Evolutionary conservation across 2,888 invertebrate genomes (phyloP).

Genomic region (Pseudanteris insignis): DNA sequence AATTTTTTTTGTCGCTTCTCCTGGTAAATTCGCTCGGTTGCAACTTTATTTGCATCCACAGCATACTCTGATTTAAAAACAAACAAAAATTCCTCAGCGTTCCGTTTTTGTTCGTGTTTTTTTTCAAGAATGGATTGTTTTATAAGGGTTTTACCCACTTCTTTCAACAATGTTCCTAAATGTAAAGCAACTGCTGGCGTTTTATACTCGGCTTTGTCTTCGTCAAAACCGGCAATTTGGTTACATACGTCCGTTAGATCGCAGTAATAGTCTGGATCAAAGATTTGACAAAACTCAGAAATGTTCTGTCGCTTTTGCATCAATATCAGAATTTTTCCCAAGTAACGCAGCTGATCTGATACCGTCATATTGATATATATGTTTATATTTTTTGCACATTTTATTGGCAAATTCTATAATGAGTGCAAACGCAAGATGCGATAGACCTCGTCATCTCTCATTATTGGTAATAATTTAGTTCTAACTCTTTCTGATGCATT

Average conservation of each 20-base stretch:
- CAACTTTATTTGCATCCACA: conserved; percentile 17
- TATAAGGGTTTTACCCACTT: conserved; percentile 1
- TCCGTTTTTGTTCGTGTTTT: conserved; percentile 3
- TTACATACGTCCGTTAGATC: neutral
- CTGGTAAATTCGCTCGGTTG: conserved; percentile 13
- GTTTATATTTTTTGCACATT: conserved; percentile 9
- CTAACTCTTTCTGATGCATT: neutral
- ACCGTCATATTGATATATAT: conserved; percentile 2
- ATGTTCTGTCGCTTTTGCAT: neutral
- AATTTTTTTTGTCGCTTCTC: conserved; percentile 10
- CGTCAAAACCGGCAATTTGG: conserved; percentile 3
- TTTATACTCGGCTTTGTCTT: neutral
- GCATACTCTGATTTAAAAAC: conserved; percentile 10
- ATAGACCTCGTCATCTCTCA: conserved; percentile 10
- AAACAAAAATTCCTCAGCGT: neutral
- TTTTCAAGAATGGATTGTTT: conserved; percentile 6
- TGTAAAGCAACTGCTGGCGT: conserved; percentile 10
- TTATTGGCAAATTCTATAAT: conserved; percentile 10
- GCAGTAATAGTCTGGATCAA: neutral
- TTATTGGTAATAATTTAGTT: conserved; percentile 3
- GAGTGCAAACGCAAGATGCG: conserved; percentile 5
- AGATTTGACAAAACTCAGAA: neutral
- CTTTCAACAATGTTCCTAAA: conserved; percentile 5
- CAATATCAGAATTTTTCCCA: conserved; percentile 2
- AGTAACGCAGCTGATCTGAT: conserved; percentile 4